Evolutionary conservation across 2,797 vertebrate genomes (phyloP).

Genomic region (Muscicapa striata): DNA sequence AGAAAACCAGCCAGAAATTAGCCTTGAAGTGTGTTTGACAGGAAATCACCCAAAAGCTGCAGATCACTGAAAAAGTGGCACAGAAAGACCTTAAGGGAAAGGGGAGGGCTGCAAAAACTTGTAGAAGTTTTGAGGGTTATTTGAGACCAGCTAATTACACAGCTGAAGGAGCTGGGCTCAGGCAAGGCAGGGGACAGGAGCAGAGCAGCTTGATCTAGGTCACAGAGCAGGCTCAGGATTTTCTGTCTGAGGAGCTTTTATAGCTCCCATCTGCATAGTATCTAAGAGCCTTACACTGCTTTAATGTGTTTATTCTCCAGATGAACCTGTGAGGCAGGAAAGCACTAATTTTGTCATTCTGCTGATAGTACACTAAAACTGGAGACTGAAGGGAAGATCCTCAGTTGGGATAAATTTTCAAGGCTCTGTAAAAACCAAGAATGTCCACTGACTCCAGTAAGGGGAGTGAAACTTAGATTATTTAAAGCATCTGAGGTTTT

Average conservation of each 20-base stretch:
- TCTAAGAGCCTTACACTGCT: background rate
- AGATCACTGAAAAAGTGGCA: background rate
- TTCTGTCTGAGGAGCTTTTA: constrained; percentile 47
- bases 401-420: background rate
- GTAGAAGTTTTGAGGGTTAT: constrained; percentile 24
- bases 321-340: background rate
- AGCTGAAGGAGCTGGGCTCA: constrained; percentile 15
- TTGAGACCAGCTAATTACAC: constrained; percentile 54
- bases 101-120: background rate
- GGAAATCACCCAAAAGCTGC: background rate
- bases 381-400: background rate
- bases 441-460: background rate
- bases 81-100: background rate
- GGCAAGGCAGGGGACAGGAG: background rate
- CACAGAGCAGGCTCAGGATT: constrained; percentile 24
- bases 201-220: constrained; percentile 47
- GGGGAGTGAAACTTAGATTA: background rate
- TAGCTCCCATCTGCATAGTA: constrained; percentile 25
- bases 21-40: background rate
- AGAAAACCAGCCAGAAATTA: background rate
- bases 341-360: background rate
- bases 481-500: background rate
- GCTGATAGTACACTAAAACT: background rate
- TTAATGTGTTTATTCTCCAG: background rate
- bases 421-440: background rate